Conservation (phyloP, 1,140 invertebrate species). For the Hypsibius dujardini region DNA sequence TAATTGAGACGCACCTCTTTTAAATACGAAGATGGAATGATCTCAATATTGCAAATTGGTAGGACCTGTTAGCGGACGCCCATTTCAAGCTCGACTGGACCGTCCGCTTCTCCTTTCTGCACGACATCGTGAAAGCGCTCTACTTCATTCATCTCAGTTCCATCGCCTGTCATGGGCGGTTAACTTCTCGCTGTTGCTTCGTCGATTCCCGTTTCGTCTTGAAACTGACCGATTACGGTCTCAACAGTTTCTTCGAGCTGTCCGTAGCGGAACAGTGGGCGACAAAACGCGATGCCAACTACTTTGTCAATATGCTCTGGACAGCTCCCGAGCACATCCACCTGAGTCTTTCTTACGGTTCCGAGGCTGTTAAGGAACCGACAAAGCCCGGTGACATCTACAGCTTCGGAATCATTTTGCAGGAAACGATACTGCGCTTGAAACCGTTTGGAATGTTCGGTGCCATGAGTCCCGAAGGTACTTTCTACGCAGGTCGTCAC, state of each 20-base stretch:
- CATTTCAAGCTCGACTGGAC: not conserved
- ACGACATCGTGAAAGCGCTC: conserved; percentile 8
- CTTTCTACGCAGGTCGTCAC: not conserved
- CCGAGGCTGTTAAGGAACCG: not conserved
- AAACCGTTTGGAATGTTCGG: conserved; percentile 25
- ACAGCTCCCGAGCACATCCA: conserved; percentile 4
- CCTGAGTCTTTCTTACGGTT: too few species aligned
- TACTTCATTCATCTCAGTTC: not conserved
- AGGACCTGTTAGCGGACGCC: not conserved
- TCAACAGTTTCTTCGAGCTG: conserved; percentile 12
- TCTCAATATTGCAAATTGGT: too few species aligned
- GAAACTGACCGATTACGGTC: conserved; percentile 2
- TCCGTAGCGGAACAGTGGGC: conserved; percentile 12
- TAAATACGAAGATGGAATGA: too few species aligned
- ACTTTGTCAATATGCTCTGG: conserved; percentile 2
- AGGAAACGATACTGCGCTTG: conserved; percentile 20
- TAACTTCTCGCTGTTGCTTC: not conserved
- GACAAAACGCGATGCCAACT: not conserved
- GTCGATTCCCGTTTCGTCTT: not conserved
- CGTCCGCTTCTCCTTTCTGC: conserved; percentile 8
- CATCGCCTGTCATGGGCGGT: not conserved
- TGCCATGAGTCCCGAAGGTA: conserved; percentile 14
- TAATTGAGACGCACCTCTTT: not conserved
- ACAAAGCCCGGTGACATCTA: conserved; percentile 11
- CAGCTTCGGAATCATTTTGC: conserved; percentile 11